Base-by-base conservation (phyloP, 1,140 invertebrate genomes). In the Drosophila nebulosa region DNA sequence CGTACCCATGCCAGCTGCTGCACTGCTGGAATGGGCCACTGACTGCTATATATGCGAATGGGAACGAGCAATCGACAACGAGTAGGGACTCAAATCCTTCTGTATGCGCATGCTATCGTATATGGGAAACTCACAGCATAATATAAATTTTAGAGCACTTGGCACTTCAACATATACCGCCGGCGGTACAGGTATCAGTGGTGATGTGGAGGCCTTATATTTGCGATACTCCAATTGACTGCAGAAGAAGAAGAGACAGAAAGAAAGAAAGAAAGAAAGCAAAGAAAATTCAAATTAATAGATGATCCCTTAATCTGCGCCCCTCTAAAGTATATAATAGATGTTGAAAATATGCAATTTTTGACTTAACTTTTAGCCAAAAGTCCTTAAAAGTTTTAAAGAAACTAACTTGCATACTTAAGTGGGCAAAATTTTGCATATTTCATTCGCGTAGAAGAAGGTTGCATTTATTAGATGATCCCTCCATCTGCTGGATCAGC, bases 81-180 rank as follows among this genome's bases (percentile, higher is more conserved):
- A 96, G 81, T 96, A 95, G 26, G 95, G 95, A 35, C 95, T 94
- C 57, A 94, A 93, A 32, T 94, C 93, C 73, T 93, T 93, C 55
- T 95, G 95, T 1, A 94, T 94, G 24, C 94, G 93, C 59, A 96
- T 92, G 10, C 95, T 96, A 79, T 97, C 94, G 86, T 98, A 98
- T 21, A 97, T 93, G 1, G 97, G 97, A 90, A 95, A 97, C 89
- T 98, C 97, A 86, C 96, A 98, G 90, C 96, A 97, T 12, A 96
- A 90, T 3, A 97, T 92, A 77, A 95, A 97, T 90, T 97, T 98
- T 6, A 98, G 89, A 55, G 95, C 95, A 74, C 93, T 93, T 6
- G 97, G 97, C 5, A 98, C 95, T 90, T 96, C 95, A 0, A 94
- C 94, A 90, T 98, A 98, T 50, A 97, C 94, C 1, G 94, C 92